Evolutionary conservation across 2,888 invertebrate genomes (phyloP).

Genomic region (Crepidodera aurea): DNA sequence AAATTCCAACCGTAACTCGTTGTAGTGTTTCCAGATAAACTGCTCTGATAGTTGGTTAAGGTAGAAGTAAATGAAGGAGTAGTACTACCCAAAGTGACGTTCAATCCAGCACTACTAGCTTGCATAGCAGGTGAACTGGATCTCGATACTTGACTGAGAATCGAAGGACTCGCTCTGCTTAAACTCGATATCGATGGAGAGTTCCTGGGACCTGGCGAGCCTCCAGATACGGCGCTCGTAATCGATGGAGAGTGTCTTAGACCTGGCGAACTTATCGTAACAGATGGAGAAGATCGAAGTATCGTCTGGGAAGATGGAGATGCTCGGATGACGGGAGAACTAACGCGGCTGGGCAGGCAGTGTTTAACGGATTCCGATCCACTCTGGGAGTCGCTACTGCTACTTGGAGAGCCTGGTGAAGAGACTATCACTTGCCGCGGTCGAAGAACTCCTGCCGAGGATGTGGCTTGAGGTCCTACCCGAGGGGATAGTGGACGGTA

Average conservation of each 20-base stretch:
- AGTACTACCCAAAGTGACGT: slow-evolving; percentile 67
- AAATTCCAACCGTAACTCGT: slow-evolving; percentile 40
- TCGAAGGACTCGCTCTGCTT: slow-evolving; percentile 62
- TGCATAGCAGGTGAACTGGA: slow-evolving; percentile 61
- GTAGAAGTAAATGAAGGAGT: slow-evolving; percentile 56
- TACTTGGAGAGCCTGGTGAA: slow-evolving; percentile 82
- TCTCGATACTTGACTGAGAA: slow-evolving; percentile 52
- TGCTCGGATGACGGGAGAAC: slow-evolving; percentile 61
- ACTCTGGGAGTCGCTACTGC: slow-evolving; percentile 80
- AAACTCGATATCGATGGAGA: slow-evolving; percentile 58
- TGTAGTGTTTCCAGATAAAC: slow-evolving; percentile 23
- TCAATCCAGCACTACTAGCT: slow-evolving; percentile 70
- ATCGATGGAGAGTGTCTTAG: slow-evolving; percentile 48
- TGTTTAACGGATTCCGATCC: slow-evolving; percentile 81
- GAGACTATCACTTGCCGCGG: slow-evolving; percentile 70
- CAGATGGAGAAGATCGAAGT: slow-evolving; percentile 58
- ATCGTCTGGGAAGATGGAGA: slow-evolving; percentile 60
- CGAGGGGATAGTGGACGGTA: slow-evolving; percentile 76
- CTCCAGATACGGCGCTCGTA: slow-evolving; percentile 36
- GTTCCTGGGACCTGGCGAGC: slow-evolving; percentile 50
- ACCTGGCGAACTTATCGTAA: slow-evolving; percentile 49
- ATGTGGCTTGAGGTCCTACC: slow-evolving; percentile 67
- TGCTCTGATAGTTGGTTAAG: slow-evolving; percentile 55
- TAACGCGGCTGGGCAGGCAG: slow-evolving; percentile 61
- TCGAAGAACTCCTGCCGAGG: slow-evolving; percentile 51